phyloP scores from a whole-genome alignment of 1,140 invertebrate species.

The Drosophila gunungcola region DNA sequence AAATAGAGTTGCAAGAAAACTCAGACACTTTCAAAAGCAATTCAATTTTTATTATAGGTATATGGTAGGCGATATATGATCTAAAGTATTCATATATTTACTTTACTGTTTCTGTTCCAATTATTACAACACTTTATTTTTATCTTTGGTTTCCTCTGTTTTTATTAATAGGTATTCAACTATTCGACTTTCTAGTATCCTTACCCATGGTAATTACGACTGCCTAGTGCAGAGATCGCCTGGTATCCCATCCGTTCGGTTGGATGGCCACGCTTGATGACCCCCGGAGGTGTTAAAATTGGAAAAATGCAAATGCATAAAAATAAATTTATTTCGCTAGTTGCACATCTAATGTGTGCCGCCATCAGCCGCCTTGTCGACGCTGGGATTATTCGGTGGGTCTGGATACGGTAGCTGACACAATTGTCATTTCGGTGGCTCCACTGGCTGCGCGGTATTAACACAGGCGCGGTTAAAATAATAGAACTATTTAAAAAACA shows the following conservation, averaged over 20 bases:
- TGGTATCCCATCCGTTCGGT: constrained; percentile 18
- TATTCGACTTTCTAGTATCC: background rate
- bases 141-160: background rate
- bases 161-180: background rate
- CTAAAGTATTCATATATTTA: too few relatives aligned
- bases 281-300: constrained; percentile 83
- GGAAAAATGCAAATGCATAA: constrained; percentile 83
- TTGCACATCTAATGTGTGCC: constrained; percentile 70
- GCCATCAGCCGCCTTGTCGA: constrained; percentile 39
- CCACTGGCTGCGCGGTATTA: constrained; percentile 1
- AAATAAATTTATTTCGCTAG: constrained; percentile 80
- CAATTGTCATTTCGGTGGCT: constrained; percentile 81
- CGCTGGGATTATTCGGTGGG: constrained; percentile 33
- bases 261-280: constrained; percentile 70
- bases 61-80: too few relatives aligned
- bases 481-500: background rate
- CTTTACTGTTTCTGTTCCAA: too few relatives aligned
- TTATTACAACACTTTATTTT: too few relatives aligned
- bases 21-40: too few relatives aligned
- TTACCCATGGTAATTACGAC: constrained; percentile 61
- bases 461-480: background rate
- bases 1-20: too few relatives aligned
- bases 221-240: constrained; percentile 40
- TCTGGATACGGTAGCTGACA: constrained; percentile 79
- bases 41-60: too few relatives aligned